phyloP scores from a whole-genome alignment of 2,888 invertebrate genomes.

The Cheilosia scutellata region DNA sequence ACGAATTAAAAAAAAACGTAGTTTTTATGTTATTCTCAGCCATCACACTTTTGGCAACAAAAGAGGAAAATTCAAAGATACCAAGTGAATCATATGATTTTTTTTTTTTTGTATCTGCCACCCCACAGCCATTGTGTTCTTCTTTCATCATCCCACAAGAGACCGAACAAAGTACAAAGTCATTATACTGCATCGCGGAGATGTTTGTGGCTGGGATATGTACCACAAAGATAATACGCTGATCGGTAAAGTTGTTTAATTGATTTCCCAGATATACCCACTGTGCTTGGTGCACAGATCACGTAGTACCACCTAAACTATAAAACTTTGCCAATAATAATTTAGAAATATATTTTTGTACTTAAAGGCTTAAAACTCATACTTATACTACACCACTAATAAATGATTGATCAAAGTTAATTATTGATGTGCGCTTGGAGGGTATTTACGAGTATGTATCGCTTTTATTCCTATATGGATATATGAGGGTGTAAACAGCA shows the following conservation, averaged over 20 bases:
- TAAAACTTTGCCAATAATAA: constrained; percentile 10
- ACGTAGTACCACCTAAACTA: neutral
- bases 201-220: neutral
- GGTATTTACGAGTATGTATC: neutral
- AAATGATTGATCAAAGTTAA: constrained; percentile 29
- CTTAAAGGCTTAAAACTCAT: constrained; percentile 13
- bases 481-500: constrained; percentile 3
- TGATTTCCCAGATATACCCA: neutral
- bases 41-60: constrained; percentile 28
- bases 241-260: constrained; percentile 21
- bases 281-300: neutral
- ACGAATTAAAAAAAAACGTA: neutral
- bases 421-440: constrained; percentile 4
- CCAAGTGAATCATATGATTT: constrained; percentile 34
- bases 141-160: constrained; percentile 2
- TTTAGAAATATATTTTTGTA: neutral
- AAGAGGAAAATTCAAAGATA: neutral
- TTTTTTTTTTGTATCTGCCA: neutral
- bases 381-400: neutral
- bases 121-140: constrained; percentile 17
- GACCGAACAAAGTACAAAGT: constrained; percentile 27
- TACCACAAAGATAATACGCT: neutral
- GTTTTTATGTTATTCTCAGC: neutral
- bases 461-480: neutral
- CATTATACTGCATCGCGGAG: constrained; percentile 9